Percentiles rank a stretch among this genome's conserved stretches.
phyloP scores from a whole-genome alignment of 2,888 invertebrate genomes.

The Thecophora atra region DNA sequence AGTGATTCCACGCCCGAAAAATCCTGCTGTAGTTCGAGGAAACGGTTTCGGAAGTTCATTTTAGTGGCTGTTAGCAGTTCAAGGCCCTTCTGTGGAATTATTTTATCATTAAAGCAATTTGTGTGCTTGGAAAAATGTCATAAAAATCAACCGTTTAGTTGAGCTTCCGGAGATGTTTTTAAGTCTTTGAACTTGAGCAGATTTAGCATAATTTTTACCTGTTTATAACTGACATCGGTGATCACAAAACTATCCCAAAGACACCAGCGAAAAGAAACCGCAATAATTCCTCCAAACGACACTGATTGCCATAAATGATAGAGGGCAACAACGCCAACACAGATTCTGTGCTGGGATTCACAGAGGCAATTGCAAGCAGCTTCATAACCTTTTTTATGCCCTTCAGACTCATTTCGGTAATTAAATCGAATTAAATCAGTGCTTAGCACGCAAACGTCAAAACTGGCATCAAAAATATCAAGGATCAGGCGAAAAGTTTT shows the following conservation, averaged over 20 bases:
- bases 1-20: neutral
- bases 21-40: conserved; percentile 6
- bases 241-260: no score
- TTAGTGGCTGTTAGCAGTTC: neutral
- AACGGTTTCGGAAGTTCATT: neutral
- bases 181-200: no score
- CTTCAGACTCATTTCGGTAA: conserved; percentile 30
- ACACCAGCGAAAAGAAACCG: neutral
- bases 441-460: conserved; percentile 36
- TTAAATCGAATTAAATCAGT: conserved; percentile 35
- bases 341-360: neutral
- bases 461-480: conserved; percentile 23
- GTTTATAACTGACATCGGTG: no score
- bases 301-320: conserved; percentile 24
- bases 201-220: no score
- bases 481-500: neutral
- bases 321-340: neutral
- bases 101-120: no score
- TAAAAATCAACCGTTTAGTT: conserved; percentile 3
- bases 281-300: conserved; percentile 12
- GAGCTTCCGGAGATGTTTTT: no score
- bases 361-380: neutral
- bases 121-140: neutral
- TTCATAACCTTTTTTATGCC: conserved; percentile 15
- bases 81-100: no score